A percentile compares a stretch with the other conserved stretches of the same genome.
These are phyloP conservation scores for Prinia subflava DNA, from an alignment of 2,113 vertebrate species.

Conservation along the genomic window DNA sequence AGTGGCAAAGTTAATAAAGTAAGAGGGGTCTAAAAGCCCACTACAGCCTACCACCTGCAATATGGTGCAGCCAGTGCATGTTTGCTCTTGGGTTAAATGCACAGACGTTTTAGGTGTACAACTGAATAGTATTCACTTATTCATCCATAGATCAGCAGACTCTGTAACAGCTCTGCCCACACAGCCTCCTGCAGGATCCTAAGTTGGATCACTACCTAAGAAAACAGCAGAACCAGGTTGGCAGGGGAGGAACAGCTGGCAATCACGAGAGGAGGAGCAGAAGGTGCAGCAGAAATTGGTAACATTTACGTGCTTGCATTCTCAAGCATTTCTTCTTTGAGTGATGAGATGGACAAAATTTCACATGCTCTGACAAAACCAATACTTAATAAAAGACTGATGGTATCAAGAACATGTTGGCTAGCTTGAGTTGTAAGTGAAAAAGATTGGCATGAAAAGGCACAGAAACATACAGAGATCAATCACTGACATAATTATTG, in stretches of 20 bases:
- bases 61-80: fast-evolving
- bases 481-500: neutral
- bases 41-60: neutral
- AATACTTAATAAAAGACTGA: neutral
- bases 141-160: neutral
- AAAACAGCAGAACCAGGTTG: neutral
- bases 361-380: neutral
- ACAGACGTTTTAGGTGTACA: neutral
- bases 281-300: neutral
- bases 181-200: neutral
- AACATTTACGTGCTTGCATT: neutral
- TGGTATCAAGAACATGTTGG: neutral
- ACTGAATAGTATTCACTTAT: neutral
- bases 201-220: neutral
- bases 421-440: neutral
- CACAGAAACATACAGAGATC: neutral
- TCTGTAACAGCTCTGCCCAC: neutral
- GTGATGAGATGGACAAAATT: neutral
- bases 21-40: neutral
- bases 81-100: neutral
- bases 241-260: neutral
- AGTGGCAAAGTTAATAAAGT: neutral
- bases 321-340: neutral
- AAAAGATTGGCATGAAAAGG: neutral
- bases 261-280: neutral